Evolutionary conservation across 2,113 vertebrate genomes (phyloP), one percentile per base, ranked within the genome.

Genomic region (Blennius ocellaris): DNA sequence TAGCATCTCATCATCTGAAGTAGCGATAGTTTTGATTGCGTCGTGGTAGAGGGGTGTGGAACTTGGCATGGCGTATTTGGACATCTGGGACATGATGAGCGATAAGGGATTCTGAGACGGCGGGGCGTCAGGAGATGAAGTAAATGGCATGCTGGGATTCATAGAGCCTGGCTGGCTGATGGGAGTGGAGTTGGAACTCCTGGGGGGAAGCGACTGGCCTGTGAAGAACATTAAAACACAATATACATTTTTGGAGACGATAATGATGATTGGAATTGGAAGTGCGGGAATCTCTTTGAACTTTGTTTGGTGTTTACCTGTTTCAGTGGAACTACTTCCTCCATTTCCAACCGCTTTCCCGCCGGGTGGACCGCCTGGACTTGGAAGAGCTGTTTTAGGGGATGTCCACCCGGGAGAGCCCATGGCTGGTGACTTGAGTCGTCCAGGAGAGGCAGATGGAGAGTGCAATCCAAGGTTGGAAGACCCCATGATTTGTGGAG

Each of bases 71-170:
- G 98, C 97, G 0, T 99, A 99, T 89, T 99, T 98, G 82, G 98
- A 99, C 97, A 99, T 99, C 94, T 99, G 97, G 40, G 97, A 97
- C 97, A 99, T 99, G 92, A 99, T 99, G 69, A 99, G 93, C 0
- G 97, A 98, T 66, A 99, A 89, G 37, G 97, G 98, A 82, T 99
- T 98, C 94, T 97, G 97, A 68, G 97, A 93, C 10, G 96, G 93
- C 11, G 94, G 84, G 56, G 93, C 94, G 74, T 97, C 96, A 41
- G 96, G 95, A 71, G 97, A 97, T 40, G 96, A 96, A 15, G 94
- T 96, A 83, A 97, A 97, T 59, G 96, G 94, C 88, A 97, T 93
- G 83, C 91, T 95, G 61, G 96, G 94, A 86, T 95, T 97, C 92
- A 96, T 90, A 70, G 95, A 93, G 78, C 94, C 86, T 6, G 95